Conservation (phyloP, 2,113 vertebrate species). For the Oriolus oriolus region DNA sequence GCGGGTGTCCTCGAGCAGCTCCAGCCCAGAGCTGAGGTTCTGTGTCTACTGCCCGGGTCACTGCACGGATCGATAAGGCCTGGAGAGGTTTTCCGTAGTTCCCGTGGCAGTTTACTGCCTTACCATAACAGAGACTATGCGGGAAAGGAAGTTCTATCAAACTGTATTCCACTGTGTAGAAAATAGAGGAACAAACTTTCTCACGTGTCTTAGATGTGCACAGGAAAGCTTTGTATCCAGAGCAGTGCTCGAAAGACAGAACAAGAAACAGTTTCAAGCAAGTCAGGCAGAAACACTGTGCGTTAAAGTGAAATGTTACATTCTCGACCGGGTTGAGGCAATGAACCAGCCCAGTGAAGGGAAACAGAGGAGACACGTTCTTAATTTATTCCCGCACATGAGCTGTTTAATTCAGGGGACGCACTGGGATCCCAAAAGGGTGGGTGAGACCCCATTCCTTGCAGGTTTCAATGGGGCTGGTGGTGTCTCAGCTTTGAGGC, state of each 20-base stretch:
- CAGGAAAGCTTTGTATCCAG: not conserved
- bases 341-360: not conserved
- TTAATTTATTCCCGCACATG: not conserved
- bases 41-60: not conserved
- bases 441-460: too few species aligned
- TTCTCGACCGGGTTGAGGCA: not conserved
- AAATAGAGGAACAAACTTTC: not conserved
- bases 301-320: not conserved
- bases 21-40: not conserved
- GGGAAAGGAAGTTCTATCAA: not conserved
- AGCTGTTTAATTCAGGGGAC: too few species aligned
- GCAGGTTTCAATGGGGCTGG: rapidly evolving
- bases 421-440: not conserved
- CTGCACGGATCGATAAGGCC: not conserved
- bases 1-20: not conserved
- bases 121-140: rapidly evolving
- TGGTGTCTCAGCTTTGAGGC: not conserved
- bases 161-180: rapidly evolving
- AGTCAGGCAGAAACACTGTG: not conserved
- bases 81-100: not conserved
- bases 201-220: rapidly evolving
- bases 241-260: not conserved
- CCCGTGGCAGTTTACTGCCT: not conserved
- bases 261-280: not conserved
- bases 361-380: not conserved